phyloP scores from a whole-genome alignment of 2,888 invertebrate genomes.

The Coleophora deauratella region DNA sequence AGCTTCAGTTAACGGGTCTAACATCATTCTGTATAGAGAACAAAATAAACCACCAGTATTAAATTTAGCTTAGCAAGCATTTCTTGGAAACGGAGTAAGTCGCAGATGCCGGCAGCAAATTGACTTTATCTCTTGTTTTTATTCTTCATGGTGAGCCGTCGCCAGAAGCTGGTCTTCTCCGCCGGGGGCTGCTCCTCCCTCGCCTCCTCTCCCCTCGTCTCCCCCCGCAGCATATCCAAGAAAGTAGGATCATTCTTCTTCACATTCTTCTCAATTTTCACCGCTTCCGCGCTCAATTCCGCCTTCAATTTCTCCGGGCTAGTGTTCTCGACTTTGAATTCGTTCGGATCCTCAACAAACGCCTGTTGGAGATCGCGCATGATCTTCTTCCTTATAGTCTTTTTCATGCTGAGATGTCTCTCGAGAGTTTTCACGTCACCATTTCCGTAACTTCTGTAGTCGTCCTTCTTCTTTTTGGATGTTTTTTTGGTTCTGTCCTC shows the following conservation, averaged over 20 bases:
- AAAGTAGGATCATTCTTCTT: constrained; percentile 76
- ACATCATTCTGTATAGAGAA: no score
- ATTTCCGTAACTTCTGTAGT: constrained; percentile 78
- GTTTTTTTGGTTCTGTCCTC: constrained; percentile 72
- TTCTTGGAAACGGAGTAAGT: constrained; percentile 37
- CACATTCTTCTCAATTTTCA: constrained; percentile 76
- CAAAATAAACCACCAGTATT: no score
- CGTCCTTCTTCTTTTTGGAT: constrained; percentile 77
- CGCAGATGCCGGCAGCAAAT: constrained; percentile 20
- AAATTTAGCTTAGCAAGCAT: no score
- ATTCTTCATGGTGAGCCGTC: constrained; percentile 80
- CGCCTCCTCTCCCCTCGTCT: constrained; percentile 58
- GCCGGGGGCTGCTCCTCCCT: constrained; percentile 63
- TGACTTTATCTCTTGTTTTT: constrained; percentile 77
- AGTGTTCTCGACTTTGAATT: constrained; percentile 80
- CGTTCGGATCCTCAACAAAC: constrained; percentile 81
- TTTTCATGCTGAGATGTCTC: constrained; percentile 89
- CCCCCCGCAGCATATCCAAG: constrained; percentile 79
- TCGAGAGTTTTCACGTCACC: constrained; percentile 84
- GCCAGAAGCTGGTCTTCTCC: constrained; percentile 79
- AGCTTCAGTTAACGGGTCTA: no score
- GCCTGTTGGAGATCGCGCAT: constrained; percentile 87
- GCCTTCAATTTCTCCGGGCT: constrained; percentile 80
- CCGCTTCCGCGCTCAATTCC: constrained; percentile 78
- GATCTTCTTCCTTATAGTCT: constrained; percentile 88